Evolutionary conservation across 2,888 invertebrate species (phyloP).

Genomic region (Arge pagana): DNA sequence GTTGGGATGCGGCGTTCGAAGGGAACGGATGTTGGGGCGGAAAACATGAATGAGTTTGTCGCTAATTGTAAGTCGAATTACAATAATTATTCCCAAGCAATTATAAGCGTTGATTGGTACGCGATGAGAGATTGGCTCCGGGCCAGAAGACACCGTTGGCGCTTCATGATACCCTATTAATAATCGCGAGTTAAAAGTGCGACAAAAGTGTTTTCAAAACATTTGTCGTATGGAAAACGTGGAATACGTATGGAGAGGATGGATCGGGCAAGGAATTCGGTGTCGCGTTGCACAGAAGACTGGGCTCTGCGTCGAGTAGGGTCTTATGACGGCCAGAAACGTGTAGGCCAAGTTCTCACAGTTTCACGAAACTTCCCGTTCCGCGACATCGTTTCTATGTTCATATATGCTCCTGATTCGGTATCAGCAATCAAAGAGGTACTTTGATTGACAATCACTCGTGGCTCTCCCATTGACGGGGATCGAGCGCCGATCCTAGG

Average conservation of each 20-base stretch:
- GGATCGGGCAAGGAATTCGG: background rate
- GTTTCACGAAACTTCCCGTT: constrained; percentile 4
- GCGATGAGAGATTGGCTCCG: background rate
- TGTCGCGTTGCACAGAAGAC: constrained; percentile 9
- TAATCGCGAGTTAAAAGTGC: constrained; percentile 15
- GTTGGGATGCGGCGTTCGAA: no score
- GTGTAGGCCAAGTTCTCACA: background rate
- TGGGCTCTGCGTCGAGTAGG: constrained; percentile 13
- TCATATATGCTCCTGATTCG: constrained; percentile 20
- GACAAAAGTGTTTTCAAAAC: constrained; percentile 18
- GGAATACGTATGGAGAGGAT: no score
- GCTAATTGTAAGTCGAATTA: no score
- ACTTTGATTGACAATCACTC: constrained; percentile 21
- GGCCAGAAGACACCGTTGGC: background rate
- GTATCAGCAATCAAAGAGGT: constrained; percentile 19
- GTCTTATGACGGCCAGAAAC: constrained; percentile 1
- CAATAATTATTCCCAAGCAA: no score
- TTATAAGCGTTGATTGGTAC: no score
- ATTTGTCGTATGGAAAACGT: constrained; percentile 3
- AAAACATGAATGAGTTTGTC: no score
- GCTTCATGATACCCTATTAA: constrained; percentile 13
- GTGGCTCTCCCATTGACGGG: no score
- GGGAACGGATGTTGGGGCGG: no score
- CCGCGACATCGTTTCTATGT: constrained; percentile 18
- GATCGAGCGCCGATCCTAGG: no score